Base-by-base conservation (phyloP, 2,797 vertebrate species). In the Channa striata region DNA sequence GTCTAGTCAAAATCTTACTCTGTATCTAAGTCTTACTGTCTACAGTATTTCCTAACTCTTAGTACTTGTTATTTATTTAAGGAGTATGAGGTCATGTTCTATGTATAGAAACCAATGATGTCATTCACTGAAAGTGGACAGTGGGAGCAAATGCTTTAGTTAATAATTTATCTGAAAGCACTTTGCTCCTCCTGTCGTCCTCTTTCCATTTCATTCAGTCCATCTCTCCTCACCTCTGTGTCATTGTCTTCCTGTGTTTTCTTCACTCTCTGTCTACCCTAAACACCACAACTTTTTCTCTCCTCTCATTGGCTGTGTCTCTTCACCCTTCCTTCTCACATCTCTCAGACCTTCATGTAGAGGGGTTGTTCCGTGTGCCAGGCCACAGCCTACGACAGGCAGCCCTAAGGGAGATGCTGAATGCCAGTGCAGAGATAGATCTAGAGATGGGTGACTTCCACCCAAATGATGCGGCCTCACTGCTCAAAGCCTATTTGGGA, bases 341-440 rank as follows among this genome's bases (percentile, higher is more conserved):
- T 12, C 81, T 74, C 81, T 74, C 85, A 99, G 98, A 98, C 88
- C 94, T 99, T 60, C 95, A 97, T 67, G 94, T 96, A 44, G 96
- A 99, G 88, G 98, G 98, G 37, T 93, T 99, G 88, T 99, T 99
- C 87, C 95, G 98, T 68, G 96, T 99, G 65, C 97, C 98, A 19
- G 98, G 98, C 79, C 97, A 99, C 92, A 99, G 96, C 84, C 89
- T 98, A 64, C 93, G 98, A 64, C 97, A 98, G 85, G 97, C 98
- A 75, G 94, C 94, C 73, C 91, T 99, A 74, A 96, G 95, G 82
- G 98, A 99, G 82, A 95, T 96, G 87, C 92, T 99, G 80, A 98
- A 99, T 80, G 93, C 91, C 1, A 98, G 97, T 36, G 82, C 91
- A 25, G 97, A 98, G 77, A 94, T 99, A 73, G 96, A 99, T 87